Base-by-base conservation (phyloP, 2,113 vertebrate genomes). In the Cyanistes caeruleus region DNA sequence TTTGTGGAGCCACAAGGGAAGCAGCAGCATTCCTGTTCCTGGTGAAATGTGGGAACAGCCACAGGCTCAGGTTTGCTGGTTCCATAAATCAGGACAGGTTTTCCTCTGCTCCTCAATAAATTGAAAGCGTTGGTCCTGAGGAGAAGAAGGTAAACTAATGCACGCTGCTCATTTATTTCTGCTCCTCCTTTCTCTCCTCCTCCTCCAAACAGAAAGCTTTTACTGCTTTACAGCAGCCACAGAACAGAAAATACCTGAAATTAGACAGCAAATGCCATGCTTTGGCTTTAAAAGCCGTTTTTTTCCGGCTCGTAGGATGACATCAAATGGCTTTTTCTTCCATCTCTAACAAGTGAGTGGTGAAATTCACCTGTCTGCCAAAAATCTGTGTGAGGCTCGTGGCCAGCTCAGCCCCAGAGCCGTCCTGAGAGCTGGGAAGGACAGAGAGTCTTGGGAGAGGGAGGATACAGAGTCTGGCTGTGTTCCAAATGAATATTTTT, bases 311-410 rank as follows among this genome's bases (percentile, higher is more conserved):
- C 21, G 0, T 24, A n/a, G 60, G 52, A 55, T 81, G 84, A 43
- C 81, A 91, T 70, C 69, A 70, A 68, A 72, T 75, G 60, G 35
- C 17, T 86, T 95, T 96, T 87, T 90, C n/a, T 93, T 89, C 73
- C 46, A 5, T 63, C 31, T 76, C 39, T 69, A 27, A 44, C 46
- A 44, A 41, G 48, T 33, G 9, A 81, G 60, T 33, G 77, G 64
- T 83, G 70, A 68, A 63, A 67, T 64, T 48, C 58, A 84, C 65
- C 74, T 44, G 43, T 77, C 33, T 87, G 89, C 77, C 79, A 82
- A 70, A 53, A 75, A 33, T 55, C 21, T 43, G 46, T 12, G 4
- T 3, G 2, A 22, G 92, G 95, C 82, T 81, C 0, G 0, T 10
- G 44, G 70, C 83, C 93, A 89, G 60, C 74, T 87, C 68, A 59